Percentiles rank a stretch among this genome's conserved stretches.
phyloP scores from a whole-genome alignment of 2,888 invertebrate species.

The Microchrysa polita region DNA sequence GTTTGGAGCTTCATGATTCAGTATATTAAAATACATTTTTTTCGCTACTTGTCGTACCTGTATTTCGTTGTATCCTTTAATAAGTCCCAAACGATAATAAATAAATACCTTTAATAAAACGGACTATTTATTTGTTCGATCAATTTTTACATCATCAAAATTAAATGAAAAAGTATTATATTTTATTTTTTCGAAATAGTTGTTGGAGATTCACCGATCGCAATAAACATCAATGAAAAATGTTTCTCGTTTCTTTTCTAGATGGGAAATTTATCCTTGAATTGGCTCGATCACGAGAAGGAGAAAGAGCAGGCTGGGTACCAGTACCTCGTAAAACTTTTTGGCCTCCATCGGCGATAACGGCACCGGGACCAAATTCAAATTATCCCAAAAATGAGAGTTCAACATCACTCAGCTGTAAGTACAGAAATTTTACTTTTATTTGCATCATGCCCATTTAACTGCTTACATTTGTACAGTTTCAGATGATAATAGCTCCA shows the following conservation, averaged over 20 bases:
- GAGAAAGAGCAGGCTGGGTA: conserved; percentile 87
- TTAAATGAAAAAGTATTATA: no score
- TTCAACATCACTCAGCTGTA: conserved; percentile 84
- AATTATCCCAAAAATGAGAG: conserved; percentile 73
- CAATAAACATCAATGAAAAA: no score
- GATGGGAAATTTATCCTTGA: conserved; percentile 93
- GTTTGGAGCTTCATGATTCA: no score
- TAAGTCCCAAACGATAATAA: no score
- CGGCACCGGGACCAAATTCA: conserved; percentile 65
- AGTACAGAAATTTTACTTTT: conserved; percentile 55
- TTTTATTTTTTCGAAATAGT: no score
- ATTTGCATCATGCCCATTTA: neutral
- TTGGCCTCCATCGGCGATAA: conserved; percentile 82
- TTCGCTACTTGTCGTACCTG: no score
- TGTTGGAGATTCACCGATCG: no score
- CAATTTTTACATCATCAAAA: no score
- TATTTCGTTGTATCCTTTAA: no score
- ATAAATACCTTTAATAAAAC: no score
- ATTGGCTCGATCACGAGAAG: conserved; percentile 78
- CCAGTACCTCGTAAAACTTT: conserved; percentile 89
- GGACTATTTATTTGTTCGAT: no score
- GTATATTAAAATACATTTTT: no score
- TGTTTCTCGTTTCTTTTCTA: conserved; percentile 60
- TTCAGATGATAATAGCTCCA: conserved; percentile 90
- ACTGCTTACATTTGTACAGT: conserved; percentile 65